These are phyloP conservation scores for Endotricha flammealis DNA, from an alignment of 2,888 invertebrate species.

Conservation along the genomic window DNA sequence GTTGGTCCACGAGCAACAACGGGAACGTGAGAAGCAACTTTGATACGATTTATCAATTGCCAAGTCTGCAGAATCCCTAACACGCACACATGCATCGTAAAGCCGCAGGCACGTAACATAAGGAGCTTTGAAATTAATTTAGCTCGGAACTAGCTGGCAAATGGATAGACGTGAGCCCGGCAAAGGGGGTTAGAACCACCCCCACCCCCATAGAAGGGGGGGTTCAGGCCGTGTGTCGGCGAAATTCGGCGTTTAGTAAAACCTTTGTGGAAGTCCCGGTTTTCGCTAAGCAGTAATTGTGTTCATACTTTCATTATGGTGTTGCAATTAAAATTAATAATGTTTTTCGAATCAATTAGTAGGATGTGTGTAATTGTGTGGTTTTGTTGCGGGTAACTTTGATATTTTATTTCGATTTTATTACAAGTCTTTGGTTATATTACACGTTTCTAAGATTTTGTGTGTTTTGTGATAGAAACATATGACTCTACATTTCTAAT, in stretches of 20 bases:
- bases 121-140: constrained; percentile 79
- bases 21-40: too few species aligned
- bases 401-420: too few species aligned
- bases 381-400: neutral
- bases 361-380: constrained; percentile 22
- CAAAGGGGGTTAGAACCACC: constrained; percentile 35
- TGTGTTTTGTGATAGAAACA: too few species aligned
- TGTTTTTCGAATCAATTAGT: constrained; percentile 25
- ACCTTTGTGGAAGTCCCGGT: constrained; percentile 67
- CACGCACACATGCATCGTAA: constrained; percentile 60
- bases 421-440: too few species aligned
- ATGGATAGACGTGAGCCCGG: constrained; percentile 76
- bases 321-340: constrained; percentile 43
- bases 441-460: too few species aligned
- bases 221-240: constrained; percentile 43
- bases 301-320: constrained; percentile 41
- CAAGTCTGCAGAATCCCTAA: constrained; percentile 27
- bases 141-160: constrained; percentile 79
- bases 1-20: too few species aligned
- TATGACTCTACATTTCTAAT: too few species aligned
- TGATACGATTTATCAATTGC: too few species aligned
- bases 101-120: constrained; percentile 79
- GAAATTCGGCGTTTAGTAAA: constrained; percentile 75
- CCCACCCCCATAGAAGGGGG: constrained; percentile 26
- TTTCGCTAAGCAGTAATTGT: constrained; percentile 66